phyloP scores from a whole-genome alignment of 2,113 vertebrate genomes.

The Peromyscus maniculatus region DNA sequence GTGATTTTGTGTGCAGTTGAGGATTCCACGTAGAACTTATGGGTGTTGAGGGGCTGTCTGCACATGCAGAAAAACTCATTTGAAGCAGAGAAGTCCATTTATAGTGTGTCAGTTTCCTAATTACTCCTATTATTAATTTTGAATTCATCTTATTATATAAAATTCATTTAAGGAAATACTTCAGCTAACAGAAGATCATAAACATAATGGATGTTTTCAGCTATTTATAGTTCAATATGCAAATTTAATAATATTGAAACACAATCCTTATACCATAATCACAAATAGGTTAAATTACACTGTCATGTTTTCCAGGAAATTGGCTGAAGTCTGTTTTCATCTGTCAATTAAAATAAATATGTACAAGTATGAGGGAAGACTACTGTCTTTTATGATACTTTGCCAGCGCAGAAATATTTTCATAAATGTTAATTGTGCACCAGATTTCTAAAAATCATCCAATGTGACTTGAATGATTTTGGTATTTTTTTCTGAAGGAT shows the following conservation, averaged over 20 bases:
- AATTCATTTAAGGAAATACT: slow-evolving; percentile 32
- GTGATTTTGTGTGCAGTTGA: background rate
- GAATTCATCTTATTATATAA: slow-evolving; percentile 56
- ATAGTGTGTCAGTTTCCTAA: slow-evolving; percentile 13
- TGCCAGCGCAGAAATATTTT: slow-evolving; percentile 50
- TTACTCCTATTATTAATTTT: slow-evolving; percentile 34
- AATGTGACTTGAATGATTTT: background rate
- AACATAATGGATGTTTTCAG: slow-evolving; percentile 19
- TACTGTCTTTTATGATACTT: slow-evolving; percentile 18
- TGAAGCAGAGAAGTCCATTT: background rate
- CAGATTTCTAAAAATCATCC: slow-evolving; percentile 40
- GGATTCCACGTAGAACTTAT: background rate
- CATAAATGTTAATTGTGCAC: slow-evolving; percentile 17
- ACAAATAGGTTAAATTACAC: slow-evolving; percentile 15
- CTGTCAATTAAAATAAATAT: slow-evolving; percentile 54
- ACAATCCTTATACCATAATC: background rate
- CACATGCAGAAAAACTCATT: background rate
- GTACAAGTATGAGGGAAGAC: background rate
- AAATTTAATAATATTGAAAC: slow-evolving; percentile 34
- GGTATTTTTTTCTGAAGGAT: background rate
- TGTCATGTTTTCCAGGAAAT: slow-evolving; percentile 42
- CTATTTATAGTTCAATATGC: slow-evolving; percentile 36
- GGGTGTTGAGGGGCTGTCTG: background rate
- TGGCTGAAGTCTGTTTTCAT: slow-evolving; percentile 62
- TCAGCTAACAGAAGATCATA: slow-evolving; percentile 55